phyloP scores from a whole-genome alignment of 2,888 invertebrate species.

The Yponomeuta sedellus region DNA sequence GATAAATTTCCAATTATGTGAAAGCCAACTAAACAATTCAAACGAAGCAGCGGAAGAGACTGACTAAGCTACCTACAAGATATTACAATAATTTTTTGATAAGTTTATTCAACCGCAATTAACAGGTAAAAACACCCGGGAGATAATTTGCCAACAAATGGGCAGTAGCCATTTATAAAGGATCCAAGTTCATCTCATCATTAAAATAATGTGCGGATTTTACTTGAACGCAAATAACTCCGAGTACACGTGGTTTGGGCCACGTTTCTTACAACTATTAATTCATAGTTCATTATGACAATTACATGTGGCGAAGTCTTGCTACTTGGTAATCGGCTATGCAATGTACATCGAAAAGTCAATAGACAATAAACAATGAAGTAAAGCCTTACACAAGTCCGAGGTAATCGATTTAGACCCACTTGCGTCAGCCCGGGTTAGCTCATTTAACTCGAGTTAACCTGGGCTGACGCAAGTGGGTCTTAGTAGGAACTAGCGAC shows the following conservation, averaged over 20 bases:
- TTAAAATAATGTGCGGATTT: not conserved
- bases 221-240: not conserved
- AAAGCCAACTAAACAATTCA: too few species aligned
- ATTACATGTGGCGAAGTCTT: not conserved
- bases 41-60: too few species aligned
- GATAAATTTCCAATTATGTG: too few species aligned
- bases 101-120: not conserved
- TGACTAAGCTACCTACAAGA: too few species aligned
- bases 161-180: not conserved
- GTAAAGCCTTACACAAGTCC: too few species aligned
- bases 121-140: not conserved
- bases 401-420: too few species aligned
- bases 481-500: too few species aligned
- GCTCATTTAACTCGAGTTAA: too few species aligned
- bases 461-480: too few species aligned
- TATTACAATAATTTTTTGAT: not conserved
- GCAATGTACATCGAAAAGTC: too few species aligned
- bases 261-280: not conserved
- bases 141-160: not conserved
- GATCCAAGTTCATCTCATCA: not conserved
- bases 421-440: too few species aligned
- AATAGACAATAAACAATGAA: too few species aligned
- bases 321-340: not conserved
- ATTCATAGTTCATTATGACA: not conserved
- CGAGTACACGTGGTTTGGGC: not conserved